Evolutionary conservation across 2,888 invertebrate genomes (phyloP).

Genomic region (Blastobasis adustella): DNA sequence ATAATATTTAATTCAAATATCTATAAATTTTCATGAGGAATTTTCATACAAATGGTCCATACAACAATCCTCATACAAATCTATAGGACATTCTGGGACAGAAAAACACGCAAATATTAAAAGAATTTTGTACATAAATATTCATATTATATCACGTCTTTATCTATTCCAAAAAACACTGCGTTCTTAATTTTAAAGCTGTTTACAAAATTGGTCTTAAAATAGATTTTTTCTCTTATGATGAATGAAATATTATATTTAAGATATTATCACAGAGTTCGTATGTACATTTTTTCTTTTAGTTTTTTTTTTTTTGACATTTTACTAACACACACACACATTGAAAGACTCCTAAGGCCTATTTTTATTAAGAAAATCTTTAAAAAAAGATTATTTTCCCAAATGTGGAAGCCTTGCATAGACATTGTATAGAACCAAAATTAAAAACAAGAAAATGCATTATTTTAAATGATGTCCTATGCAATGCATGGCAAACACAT

Average conservation of each 20-base stretch:
- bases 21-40: neutral
- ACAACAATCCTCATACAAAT: neutral
- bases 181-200: too few relatives aligned
- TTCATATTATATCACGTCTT: neutral
- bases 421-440: conserved; percentile 1
- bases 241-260: conserved; percentile 10
- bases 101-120: neutral
- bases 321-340: neutral
- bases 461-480: conserved; percentile 6
- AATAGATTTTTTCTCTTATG: neutral
- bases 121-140: neutral
- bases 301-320: neutral
- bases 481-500: conserved; percentile 5
- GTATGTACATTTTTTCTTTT: conserved; percentile 1
- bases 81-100: neutral
- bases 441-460: conserved; percentile 8
- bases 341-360: neutral
- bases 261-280: conserved; percentile 10
- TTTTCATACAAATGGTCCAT: neutral
- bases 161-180: neutral
- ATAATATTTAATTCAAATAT: conserved; percentile 6
- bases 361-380: conserved; percentile 1
- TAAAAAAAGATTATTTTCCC: neutral
- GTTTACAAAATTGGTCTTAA: conserved; percentile 3
- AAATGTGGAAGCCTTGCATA: conserved; percentile 6